A percentile compares a stretch with the other conserved stretches of the same genome.
These are phyloP conservation scores for Rynchops niger DNA, from an alignment of 2,113 vertebrate genomes.

Conservation along the genomic window DNA sequence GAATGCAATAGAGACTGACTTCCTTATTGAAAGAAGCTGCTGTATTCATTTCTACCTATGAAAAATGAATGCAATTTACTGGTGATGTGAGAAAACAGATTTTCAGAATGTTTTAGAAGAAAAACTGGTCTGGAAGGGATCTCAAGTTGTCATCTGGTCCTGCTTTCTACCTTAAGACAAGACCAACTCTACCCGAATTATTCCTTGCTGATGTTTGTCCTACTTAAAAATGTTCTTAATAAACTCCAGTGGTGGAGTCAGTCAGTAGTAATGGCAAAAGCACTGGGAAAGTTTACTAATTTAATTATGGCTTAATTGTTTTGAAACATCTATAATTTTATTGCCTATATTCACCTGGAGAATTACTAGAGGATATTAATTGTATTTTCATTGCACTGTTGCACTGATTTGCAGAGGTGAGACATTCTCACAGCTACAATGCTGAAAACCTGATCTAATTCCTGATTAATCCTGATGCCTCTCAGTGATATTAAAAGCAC, in stretches of 20 bases:
- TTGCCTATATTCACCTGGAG: not conserved
- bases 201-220: not conserved
- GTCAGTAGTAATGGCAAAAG: not conserved
- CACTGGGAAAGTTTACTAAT: not conserved
- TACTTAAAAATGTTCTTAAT: not conserved
- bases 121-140: not conserved
- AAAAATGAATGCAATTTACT: slow-evolving; percentile 6
- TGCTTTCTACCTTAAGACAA: not conserved
- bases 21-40: not conserved
- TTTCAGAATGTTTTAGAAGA: not conserved
- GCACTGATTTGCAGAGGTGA: not conserved
- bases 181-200: not conserved
- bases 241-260: not conserved
- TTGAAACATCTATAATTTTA: slow-evolving; percentile 5
- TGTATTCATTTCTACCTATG: not conserved
- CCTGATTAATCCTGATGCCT: not conserved
- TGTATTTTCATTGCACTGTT: not conserved
- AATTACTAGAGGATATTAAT: not conserved
- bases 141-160: not conserved
- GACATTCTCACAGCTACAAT: not conserved
- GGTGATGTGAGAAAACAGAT: not conserved
- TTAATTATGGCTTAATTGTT: slow-evolving; percentile 2
- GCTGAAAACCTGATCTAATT: slow-evolving; percentile 31
- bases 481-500: not conserved
- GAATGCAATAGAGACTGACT: not conserved